A percentile compares a stretch with the other conserved stretches of the same genome.
Conservation (phyloP, 2,797 vertebrate genomes). For the Amphiprion clarkii region DNA sequence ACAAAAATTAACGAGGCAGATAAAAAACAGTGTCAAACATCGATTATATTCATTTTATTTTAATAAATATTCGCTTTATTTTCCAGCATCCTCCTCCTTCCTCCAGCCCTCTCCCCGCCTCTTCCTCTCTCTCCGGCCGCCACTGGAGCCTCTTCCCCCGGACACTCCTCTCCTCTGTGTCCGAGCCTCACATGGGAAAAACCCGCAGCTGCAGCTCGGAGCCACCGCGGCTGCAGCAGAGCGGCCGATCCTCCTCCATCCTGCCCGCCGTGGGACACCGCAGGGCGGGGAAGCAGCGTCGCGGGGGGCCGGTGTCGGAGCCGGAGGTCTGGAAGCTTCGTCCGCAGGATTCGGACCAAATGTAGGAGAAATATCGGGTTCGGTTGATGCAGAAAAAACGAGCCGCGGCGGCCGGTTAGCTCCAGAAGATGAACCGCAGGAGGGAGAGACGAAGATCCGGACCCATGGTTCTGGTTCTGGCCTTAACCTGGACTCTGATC, state of each 20-base stretch:
- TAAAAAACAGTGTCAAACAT: too few species aligned
- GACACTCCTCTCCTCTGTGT: background rate
- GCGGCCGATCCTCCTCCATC: conserved; percentile 11
- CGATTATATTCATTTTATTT: too few species aligned
- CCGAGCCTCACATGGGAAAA: background rate
- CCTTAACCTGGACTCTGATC: conserved; percentile 56
- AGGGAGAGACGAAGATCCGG: conserved; percentile 22
- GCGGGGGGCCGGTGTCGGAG: conserved; percentile 10
- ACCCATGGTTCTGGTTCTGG: conserved; percentile 43
- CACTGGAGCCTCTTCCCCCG: background rate
- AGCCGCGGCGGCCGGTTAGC: conserved; percentile 2
- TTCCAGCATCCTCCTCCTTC: too few species aligned
- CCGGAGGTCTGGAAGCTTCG: conserved; percentile 9
- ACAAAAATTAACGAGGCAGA: too few species aligned
- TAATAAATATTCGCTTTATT: too few species aligned
- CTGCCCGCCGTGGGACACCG: conserved; percentile 36
- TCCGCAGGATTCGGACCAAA: too few species aligned
- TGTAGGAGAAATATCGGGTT: background rate
- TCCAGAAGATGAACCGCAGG: conserved; percentile 3
- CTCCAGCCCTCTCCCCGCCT: background rate
- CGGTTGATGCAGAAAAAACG: background rate
- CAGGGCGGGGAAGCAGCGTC: conserved; percentile 34
- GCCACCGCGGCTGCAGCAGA: conserved; percentile 14
- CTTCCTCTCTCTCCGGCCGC: background rate
- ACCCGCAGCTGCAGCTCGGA: background rate